Percentiles rank a stretch among this genome's conserved stretches.
phyloP scores from a whole-genome alignment of 2,888 invertebrate genomes.

The Diploptera punctata region DNA sequence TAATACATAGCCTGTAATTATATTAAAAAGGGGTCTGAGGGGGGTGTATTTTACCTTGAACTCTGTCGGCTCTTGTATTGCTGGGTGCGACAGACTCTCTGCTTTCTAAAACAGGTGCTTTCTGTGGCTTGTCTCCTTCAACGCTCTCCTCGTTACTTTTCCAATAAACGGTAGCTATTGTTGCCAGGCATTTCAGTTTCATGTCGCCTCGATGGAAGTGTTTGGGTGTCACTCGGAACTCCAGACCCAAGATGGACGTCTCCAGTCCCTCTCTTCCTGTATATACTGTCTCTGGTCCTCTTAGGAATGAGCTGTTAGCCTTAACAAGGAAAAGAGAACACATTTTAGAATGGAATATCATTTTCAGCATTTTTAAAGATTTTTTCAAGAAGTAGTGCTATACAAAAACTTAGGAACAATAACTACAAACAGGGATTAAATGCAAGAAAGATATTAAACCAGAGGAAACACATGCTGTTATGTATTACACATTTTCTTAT shows the following conservation, averaged over 20 bases:
- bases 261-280: constrained; percentile 72
- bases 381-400: no score
- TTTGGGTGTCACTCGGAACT: constrained; percentile 80
- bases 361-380: no score
- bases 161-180: constrained; percentile 86
- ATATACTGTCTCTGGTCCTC: constrained; percentile 59
- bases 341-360: no score
- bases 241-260: constrained; percentile 76
- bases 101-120: constrained; percentile 78
- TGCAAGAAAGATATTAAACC: no score
- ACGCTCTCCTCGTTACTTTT: constrained; percentile 88
- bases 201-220: constrained; percentile 83
- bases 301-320: constrained; percentile 62
- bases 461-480: no score
- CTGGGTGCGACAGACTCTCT: constrained; percentile 60
- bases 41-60: constrained; percentile 77
- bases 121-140: constrained; percentile 73
- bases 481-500: no score
- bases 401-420: no score
- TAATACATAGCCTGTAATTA: no score
- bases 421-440: no score
- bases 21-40: no score
- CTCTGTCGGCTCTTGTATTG: constrained; percentile 74
- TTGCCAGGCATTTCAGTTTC: no score
- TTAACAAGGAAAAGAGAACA: no score